Base-by-base conservation (phyloP, 2,797 vertebrate species). In the Brachyalestes nurse region DNA sequence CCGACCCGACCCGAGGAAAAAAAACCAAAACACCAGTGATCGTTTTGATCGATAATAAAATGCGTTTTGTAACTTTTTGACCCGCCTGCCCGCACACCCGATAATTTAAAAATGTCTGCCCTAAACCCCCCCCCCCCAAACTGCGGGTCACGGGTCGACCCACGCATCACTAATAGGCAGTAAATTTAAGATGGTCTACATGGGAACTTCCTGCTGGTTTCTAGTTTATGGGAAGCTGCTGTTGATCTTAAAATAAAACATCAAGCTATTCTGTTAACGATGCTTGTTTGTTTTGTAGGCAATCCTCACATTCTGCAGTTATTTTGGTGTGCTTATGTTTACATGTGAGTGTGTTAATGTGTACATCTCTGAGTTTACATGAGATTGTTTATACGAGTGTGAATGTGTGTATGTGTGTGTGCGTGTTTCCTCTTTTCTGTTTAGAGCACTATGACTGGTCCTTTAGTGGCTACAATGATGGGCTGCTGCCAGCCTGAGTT, bases 191-290 rank as follows among this genome's bases (percentile, higher is more conserved):
- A 70, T 34, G 40, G 42, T 61, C 70, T 57, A 21, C 25, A 78
- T 66, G 38, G 53, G 28, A 21, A 61, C 78, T 78, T 69, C 45
- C 42, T 55, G 25, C 42, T 55, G 25, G 4, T 0, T 5, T 34
- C 47, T 12, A 17, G 49, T 38, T 55, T 55, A 55, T 38, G 28
- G 7, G 69, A 72, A 53, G 47, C 47, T 25, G 69, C 28, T 53
- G 70, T 53, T 74, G 16, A 38, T 76, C 66, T 75, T 71, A 64
- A 75, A 70, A 8, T 19, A 83, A 23, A 12, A 14, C 64, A 38
- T 8, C 45, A 55, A 57, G 53, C 65, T 75, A 58, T 34, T 47
- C 38, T 55, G 40, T 2, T 58, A 23, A 28, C 66, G 69, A 69
- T 17, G 51, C 71, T 2, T n/a, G 12, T n/a, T 38, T 12, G 17